phyloP scores from a whole-genome alignment of 2,888 invertebrate genomes.

The Polydrusus tereticollis region DNA sequence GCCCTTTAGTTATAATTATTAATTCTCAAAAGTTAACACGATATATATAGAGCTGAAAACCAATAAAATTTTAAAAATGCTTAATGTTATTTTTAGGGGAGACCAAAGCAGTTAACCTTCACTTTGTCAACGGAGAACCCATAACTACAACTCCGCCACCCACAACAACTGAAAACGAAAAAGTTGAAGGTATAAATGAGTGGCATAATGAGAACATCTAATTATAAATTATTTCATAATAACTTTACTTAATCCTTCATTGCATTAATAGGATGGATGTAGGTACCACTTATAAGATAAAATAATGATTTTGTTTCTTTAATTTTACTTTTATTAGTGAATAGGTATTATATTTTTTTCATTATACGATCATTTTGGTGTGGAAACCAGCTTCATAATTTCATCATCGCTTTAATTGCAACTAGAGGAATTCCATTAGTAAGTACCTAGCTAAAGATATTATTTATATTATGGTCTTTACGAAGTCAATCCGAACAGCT shows the following conservation, averaged over 20 bases:
- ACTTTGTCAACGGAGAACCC: constrained; percentile 54
- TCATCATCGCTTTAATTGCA: background rate
- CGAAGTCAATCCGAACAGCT: too few relatives aligned
- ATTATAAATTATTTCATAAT: background rate
- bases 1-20: too few relatives aligned
- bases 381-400: background rate
- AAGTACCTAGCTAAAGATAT: background rate
- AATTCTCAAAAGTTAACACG: too few relatives aligned
- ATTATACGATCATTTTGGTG: background rate
- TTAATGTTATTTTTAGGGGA: constrained; percentile 17
- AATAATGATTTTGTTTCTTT: too few relatives aligned
- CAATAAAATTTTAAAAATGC: too few relatives aligned
- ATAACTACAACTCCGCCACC: constrained; percentile 47
- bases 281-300: too few relatives aligned
- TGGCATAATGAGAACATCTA: constrained; percentile 33
- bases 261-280: too few relatives aligned
- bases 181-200: constrained; percentile 40
- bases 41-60: too few relatives aligned
- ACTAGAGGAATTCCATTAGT: background rate
- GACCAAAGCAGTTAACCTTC: constrained; percentile 48
- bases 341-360: too few relatives aligned
- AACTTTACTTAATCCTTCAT: background rate
- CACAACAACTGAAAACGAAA: constrained; percentile 49
- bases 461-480: too few relatives aligned
- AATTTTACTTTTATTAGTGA: too few relatives aligned